These are phyloP conservation scores for Drosophila carrolli DNA, from an alignment of 1,140 invertebrate genomes.

Conservation along the genomic window DNA sequence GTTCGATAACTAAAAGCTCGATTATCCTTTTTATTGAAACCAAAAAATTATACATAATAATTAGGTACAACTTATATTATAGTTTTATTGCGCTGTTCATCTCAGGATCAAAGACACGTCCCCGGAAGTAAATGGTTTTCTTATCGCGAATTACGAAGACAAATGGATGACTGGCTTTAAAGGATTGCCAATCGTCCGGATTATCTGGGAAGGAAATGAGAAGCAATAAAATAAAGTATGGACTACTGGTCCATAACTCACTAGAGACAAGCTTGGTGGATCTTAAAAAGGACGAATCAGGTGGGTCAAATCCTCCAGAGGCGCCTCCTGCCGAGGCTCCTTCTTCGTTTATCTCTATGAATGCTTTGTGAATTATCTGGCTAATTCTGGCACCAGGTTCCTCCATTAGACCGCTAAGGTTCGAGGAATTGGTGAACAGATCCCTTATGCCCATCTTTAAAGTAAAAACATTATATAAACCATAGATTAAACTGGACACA, in stretches of 20 bases:
- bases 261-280: not conserved
- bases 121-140: not conserved
- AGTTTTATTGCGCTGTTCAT: no score
- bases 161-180: not conserved
- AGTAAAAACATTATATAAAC: not conserved
- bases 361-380: not conserved
- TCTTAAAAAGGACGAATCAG: no score
- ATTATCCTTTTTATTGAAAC: no score
- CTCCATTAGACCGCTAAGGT: not conserved
- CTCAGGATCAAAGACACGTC: not conserved
- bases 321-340: not conserved
- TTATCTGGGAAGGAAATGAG: not conserved
- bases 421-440: not conserved
- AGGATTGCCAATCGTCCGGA: not conserved
- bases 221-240: not conserved
- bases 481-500: not conserved
- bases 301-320: not conserved
- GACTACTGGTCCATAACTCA: not conserved
- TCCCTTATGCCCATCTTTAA: constrained; percentile 1
- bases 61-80: no score
- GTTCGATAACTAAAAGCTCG: no score
- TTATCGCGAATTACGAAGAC: not conserved
- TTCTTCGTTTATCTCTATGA: not conserved
- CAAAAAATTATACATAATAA: no score
- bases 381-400: not conserved